phyloP scores from a whole-genome alignment of 2,797 vertebrate species.

The Tympanoctomys barrerae region DNA sequence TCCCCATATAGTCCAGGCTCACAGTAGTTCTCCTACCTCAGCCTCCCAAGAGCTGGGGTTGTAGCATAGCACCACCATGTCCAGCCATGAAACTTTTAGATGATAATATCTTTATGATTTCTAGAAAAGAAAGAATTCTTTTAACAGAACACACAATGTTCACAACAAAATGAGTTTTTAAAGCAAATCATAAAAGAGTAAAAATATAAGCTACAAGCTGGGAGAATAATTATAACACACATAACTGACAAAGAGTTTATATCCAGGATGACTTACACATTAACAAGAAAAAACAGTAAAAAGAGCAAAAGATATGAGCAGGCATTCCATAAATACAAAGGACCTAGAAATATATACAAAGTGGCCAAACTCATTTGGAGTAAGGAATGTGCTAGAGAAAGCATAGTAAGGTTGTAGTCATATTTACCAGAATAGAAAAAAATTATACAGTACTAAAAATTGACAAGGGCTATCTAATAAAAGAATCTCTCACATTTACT shows the following conservation, averaged over 20 bases:
- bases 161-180: constrained; percentile 22
- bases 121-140: not conserved
- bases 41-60: not conserved
- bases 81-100: not conserved
- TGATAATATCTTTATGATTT: not conserved
- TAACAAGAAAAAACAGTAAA: not conserved
- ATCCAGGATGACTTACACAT: constrained; percentile 3
- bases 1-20: not conserved
- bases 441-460: not conserved
- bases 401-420: not conserved
- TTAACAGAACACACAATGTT: not conserved
- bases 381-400: not conserved
- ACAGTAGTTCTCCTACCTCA: not conserved
- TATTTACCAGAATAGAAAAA: not conserved
- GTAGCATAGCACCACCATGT: not conserved
- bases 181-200: not conserved
- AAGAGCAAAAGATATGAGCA: not conserved
- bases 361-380: not conserved
- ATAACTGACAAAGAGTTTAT: not conserved
- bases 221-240: not conserved
- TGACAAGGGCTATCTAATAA: not conserved
- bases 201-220: constrained; percentile 9
- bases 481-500: not conserved
- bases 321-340: not conserved
- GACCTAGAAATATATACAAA: not conserved